Conservation (phyloP, 2,113 vertebrate species). For the Hypomesus transpacificus region DNA sequence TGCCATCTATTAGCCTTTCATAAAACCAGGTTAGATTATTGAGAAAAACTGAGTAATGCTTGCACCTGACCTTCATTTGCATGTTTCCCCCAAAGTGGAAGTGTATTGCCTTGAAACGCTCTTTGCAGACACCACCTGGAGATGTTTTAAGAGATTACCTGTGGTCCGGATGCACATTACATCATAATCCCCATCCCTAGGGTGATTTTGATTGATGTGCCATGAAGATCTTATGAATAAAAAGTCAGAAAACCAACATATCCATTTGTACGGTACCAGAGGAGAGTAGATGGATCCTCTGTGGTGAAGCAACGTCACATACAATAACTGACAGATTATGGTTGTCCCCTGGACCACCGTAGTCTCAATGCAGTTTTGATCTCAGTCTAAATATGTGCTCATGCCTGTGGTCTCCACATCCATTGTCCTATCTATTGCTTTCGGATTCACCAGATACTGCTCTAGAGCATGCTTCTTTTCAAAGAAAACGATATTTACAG, state of each 20-base stretch:
- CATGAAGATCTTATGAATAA: conserved; percentile 15
- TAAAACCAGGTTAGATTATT: conserved; percentile 65
- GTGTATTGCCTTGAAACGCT: conserved; percentile 32
- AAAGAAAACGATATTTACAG: conserved; percentile 7
- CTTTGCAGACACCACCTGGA: conserved; percentile 32
- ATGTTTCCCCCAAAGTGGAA: conserved; percentile 20
- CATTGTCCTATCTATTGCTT: conserved; percentile 1
- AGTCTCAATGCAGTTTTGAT: too few species aligned
- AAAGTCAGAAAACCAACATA: conserved; percentile 11
- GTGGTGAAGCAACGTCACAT: neutral
- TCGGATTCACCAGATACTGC: neutral
- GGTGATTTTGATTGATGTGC: conserved; percentile 39
- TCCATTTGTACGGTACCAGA: neutral
- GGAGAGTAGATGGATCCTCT: neutral
- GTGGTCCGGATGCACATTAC: conserved; percentile 23
- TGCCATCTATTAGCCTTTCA: conserved; percentile 74
- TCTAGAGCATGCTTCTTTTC: neutral
- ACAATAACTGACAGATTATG: neutral
- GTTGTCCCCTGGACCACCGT: too few species aligned
- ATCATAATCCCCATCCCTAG: conserved; percentile 12
- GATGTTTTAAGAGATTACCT: conserved; percentile 48
- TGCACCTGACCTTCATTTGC: conserved; percentile 49
- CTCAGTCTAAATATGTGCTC: neutral
- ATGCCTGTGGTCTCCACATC: neutral
- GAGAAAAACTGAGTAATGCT: conserved; percentile 50